These are phyloP conservation scores for Tetrao urogallus DNA, from an alignment of 2,113 vertebrate species.

Conservation along the genomic window DNA sequence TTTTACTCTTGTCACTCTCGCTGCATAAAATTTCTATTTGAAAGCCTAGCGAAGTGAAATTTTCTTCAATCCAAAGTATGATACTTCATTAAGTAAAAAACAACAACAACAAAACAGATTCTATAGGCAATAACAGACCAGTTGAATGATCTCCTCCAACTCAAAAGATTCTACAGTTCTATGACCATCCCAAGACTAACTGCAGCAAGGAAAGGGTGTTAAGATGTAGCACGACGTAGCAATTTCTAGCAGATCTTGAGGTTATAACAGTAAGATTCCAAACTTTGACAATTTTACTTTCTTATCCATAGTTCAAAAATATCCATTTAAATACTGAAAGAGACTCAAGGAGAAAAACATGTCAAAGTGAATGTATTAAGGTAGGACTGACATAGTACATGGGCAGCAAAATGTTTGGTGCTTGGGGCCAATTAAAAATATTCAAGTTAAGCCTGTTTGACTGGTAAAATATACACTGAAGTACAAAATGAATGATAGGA, in stretches of 20 bases:
- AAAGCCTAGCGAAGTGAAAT: not conserved
- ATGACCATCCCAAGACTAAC: not conserved
- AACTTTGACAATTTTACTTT: not conserved
- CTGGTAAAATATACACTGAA: not conserved
- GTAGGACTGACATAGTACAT: not conserved
- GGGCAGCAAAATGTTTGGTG: not conserved
- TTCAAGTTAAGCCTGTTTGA: not conserved
- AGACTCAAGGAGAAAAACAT: not conserved
- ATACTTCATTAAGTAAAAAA: not conserved
- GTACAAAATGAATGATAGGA: conserved; percentile 4
- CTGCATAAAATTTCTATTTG: conserved; percentile 8
- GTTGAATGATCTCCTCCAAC: too few relatives aligned
- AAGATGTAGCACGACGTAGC: not conserved
- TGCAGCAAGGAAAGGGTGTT: not conserved
- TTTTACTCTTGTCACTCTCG: not conserved
- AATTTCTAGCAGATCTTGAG: not conserved
- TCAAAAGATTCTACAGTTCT: too few relatives aligned
- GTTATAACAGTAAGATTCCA: not conserved
- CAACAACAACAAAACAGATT: not conserved
- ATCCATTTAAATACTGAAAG: not conserved
- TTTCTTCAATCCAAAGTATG: not conserved
- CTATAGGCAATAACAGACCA: not conserved
- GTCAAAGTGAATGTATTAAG: not conserved
- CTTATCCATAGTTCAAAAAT: fast-evolving
- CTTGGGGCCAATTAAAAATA: conserved; percentile 10